phyloP scores from a whole-genome alignment of 92 coral and sea anemone genomes.

The Porites lobata region DNA sequence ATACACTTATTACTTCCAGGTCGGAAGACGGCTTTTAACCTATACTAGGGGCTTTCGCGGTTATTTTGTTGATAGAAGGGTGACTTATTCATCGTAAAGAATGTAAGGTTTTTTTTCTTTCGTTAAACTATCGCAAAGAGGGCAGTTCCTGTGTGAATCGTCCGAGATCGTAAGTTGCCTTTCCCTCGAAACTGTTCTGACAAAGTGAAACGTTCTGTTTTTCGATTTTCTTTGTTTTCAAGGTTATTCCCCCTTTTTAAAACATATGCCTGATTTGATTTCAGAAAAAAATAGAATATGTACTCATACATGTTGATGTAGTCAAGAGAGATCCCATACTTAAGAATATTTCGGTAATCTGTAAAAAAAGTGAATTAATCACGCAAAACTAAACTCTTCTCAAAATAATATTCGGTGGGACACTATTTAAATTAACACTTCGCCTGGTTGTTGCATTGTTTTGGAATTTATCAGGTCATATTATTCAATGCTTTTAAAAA shows the following conservation, averaged over 20 bases:
- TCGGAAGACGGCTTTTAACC: not conserved
- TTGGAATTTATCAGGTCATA: slow-evolving; percentile 56
- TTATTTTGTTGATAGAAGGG: not conserved
- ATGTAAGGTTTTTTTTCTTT: slow-evolving; percentile 20
- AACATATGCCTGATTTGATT: not conserved
- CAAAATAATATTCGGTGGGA: not conserved
- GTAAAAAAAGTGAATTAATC: not conserved
- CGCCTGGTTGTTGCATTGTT: slow-evolving; percentile 47
- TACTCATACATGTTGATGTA: too few species aligned
- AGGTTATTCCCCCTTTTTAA: not conserved
- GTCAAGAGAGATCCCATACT: too few species aligned
- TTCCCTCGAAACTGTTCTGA: slow-evolving; percentile 12
- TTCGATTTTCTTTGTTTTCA: not conserved
- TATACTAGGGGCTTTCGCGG: not conserved
- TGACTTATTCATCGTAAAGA: slow-evolving; percentile 28
- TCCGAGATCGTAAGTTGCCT: too few species aligned
- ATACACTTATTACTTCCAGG: not conserved
- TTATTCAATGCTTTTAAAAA: slow-evolving; percentile 21
- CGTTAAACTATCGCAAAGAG: not conserved
- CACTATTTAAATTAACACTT: not conserved
- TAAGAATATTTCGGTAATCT: too few species aligned
- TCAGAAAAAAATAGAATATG: too few species aligned
- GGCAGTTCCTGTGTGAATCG: not conserved
- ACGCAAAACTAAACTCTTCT: not conserved
- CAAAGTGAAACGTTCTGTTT: slow-evolving; percentile 2